phyloP scores from a whole-genome alignment of 2,113 vertebrate species.

The Mesocricetus auratus region DNA sequence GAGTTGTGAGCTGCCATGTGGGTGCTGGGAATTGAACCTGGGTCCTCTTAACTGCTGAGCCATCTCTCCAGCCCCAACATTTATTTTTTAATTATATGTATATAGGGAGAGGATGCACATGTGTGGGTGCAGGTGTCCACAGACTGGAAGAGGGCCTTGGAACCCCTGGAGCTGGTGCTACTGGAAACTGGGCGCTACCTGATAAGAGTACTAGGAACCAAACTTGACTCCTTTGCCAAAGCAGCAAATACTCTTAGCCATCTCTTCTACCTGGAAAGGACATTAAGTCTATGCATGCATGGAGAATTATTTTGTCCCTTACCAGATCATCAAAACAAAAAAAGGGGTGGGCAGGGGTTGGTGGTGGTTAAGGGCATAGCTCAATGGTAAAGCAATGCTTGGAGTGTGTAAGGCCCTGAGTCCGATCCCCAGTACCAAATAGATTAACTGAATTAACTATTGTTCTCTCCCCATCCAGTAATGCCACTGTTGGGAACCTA shows the following conservation, averaged over 20 bases:
- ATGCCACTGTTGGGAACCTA: not conserved
- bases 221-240: not conserved
- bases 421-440: not conserved
- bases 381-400: not conserved
- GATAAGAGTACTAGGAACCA: not conserved
- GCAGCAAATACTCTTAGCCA: not conserved
- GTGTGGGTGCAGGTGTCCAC: not conserved
- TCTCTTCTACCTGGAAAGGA: not conserved
- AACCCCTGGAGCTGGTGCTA: not conserved
- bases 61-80: not conserved
- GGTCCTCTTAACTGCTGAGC: too few relatives aligned
- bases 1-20: too few relatives aligned
- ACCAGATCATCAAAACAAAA: not conserved
- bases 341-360: not conserved
- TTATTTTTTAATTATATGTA: not conserved
- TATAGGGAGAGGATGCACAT: not conserved
- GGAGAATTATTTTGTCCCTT: not conserved
- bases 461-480: not conserved
- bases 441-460: not conserved
- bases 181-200: not conserved
- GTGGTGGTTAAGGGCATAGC: too few relatives aligned
- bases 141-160: too few relatives aligned
- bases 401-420: not conserved
- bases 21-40: too few relatives aligned
- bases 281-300: accelerated